Conservation (phyloP, 2,113 vertebrate species). For the Hippopotamus amphibius region DNA sequence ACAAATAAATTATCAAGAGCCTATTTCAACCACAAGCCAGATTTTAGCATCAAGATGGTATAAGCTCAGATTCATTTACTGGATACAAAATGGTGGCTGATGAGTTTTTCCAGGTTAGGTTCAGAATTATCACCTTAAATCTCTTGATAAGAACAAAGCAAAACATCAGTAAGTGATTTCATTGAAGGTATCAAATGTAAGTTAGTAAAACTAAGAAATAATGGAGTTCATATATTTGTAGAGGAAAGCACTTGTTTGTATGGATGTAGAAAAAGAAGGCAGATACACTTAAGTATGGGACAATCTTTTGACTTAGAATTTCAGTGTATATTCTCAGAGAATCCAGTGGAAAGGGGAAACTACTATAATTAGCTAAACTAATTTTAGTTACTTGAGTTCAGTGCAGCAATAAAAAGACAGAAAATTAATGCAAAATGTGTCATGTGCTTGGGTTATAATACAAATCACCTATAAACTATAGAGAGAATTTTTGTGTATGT, state of each 20-base stretch:
- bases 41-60: not conserved
- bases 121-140: slow-evolving; percentile 38
- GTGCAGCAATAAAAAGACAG: not conserved
- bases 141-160: slow-evolving; percentile 18
- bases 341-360: not conserved
- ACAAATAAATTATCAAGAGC: not conserved
- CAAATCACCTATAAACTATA: not conserved
- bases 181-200: not conserved
- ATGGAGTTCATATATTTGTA: not conserved
- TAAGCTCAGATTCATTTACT: slow-evolving; percentile 4
- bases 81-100: not conserved
- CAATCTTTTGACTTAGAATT: slow-evolving; percentile 23
- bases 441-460: not conserved
- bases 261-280: not conserved
- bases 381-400: not conserved
- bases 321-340: not conserved
- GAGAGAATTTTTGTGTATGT: not conserved
- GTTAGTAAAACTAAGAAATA: slow-evolving; percentile 52
- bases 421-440: not conserved
- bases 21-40: not conserved
- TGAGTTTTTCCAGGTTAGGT: not conserved
- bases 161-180: slow-evolving; percentile 21
- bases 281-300: not conserved
- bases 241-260: not conserved
- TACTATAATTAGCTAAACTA: slow-evolving; percentile 19